phyloP scores from a whole-genome alignment of 2,113 vertebrate genomes.

The Orycteropus afer region DNA sequence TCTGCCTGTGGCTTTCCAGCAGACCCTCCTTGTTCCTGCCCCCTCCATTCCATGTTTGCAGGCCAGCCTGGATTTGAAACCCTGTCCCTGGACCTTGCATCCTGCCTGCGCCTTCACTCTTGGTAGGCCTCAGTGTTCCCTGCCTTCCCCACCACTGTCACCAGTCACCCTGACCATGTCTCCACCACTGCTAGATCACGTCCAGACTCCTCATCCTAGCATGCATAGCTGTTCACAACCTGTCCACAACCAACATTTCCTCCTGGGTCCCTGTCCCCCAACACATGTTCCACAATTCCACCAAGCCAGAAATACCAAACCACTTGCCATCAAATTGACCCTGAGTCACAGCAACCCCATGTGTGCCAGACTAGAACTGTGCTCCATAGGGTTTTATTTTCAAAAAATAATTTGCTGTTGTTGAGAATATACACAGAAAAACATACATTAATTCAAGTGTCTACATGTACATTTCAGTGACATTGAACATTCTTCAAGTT shows the following conservation, averaged over 20 bases:
- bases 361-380: too few relatives aligned
- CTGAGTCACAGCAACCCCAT: too few relatives aligned
- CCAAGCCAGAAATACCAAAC: too few relatives aligned
- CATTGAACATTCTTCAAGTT: too few relatives aligned
- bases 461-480: too few relatives aligned
- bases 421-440: too few relatives aligned
- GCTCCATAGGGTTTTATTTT: too few relatives aligned
- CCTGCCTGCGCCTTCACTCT: not conserved
- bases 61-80: not conserved
- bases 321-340: too few relatives aligned
- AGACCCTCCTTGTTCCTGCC: not conserved
- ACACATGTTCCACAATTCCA: fast-evolving
- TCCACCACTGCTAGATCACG: not conserved
- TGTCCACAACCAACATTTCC: not conserved
- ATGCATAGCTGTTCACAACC: fast-evolving
- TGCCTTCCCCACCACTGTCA: not conserved
- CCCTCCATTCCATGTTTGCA: not conserved
- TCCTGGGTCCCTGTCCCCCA: fast-evolving
- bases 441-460: too few relatives aligned
- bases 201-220: not conserved
- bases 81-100: not conserved
- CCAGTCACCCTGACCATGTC: not conserved
- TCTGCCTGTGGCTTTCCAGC: not conserved
- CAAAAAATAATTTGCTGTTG: too few relatives aligned
- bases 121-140: not conserved